A percentile compares a stretch with the other conserved stretches of the same genome.
phyloP scores from a whole-genome alignment of 2,797 vertebrate genomes.

The Psittacula derbiana region DNA sequence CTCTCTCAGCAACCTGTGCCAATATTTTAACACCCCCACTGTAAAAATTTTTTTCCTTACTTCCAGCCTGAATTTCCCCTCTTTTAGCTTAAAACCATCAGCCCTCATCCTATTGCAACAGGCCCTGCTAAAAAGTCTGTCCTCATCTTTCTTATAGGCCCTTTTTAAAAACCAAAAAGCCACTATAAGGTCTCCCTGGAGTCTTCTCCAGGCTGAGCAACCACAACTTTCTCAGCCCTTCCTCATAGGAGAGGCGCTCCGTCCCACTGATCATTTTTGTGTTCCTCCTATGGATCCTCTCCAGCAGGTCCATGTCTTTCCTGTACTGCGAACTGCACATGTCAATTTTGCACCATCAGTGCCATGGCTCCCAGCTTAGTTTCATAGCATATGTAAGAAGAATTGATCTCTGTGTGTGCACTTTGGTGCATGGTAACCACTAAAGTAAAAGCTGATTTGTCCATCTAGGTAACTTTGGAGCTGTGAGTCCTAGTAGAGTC shows the following conservation, averaged over 20 bases:
- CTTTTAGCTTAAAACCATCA: not conserved
- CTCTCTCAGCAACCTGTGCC: not conserved
- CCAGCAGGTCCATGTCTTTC: not conserved
- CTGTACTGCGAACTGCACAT: not conserved
- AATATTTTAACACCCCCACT: too few relatives aligned
- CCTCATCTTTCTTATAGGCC: not conserved
- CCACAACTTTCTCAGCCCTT: not conserved
- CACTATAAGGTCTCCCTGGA: not conserved
- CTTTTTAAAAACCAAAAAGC: not conserved
- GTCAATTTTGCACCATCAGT: not conserved
- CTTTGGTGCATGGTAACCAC: not conserved
- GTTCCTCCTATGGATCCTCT: fast-evolving
- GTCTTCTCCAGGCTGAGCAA: not conserved
- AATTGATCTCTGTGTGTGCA: not conserved
- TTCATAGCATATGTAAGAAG: not conserved
- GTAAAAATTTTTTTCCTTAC: not conserved
- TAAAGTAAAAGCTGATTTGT: not conserved
- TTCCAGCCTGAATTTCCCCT: not conserved
- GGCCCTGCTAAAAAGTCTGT: not conserved
- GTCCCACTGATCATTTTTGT: not conserved
- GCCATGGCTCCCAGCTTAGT: not conserved
- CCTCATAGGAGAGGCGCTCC: fast-evolving
- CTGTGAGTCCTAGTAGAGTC: not conserved
- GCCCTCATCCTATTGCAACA: fast-evolving
- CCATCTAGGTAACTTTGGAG: not conserved